A percentile compares a stretch with the other conserved stretches of the same genome.
Conservation (phyloP, 2,888 invertebrate species). For the Tolmerus cingulatus region DNA sequence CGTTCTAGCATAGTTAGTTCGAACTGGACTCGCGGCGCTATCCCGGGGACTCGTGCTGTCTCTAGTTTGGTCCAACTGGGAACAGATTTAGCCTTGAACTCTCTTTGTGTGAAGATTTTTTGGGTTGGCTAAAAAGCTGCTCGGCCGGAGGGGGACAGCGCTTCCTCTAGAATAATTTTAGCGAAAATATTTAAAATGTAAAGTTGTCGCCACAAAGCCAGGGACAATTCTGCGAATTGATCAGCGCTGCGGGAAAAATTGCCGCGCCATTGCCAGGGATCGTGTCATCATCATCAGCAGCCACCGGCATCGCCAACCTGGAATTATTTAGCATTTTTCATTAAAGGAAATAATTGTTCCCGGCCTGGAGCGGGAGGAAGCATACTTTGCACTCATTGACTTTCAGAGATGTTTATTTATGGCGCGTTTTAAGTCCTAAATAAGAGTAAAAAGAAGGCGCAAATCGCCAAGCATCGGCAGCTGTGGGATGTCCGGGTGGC, state of each 20-base stretch:
- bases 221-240: not conserved
- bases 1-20: not conserved
- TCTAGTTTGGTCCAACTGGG: not conserved
- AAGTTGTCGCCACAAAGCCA: not conserved
- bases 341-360: conserved; percentile 23
- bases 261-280: not conserved
- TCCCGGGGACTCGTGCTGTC: not conserved
- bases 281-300: not conserved
- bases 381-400: conserved; percentile 11
- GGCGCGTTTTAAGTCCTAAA: not conserved
- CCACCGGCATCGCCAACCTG: not conserved
- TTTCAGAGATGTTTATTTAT: conserved; percentile 28
- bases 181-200: conserved; percentile 23
- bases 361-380: not conserved
- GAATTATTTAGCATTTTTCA: conserved; percentile 29
- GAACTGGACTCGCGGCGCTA: not conserved
- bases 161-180: conserved; percentile 9
- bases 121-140: not conserved
- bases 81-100: conserved; percentile 24
- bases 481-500: not conserved
- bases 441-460: not conserved
- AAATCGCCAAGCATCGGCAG: not conserved
- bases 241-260: not conserved
- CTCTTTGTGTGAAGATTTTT: conserved; percentile 13
- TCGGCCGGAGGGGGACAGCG: not conserved